Conservation (phyloP, 2,888 invertebrate genomes). For the Sarcophaga rosellei region DNA sequence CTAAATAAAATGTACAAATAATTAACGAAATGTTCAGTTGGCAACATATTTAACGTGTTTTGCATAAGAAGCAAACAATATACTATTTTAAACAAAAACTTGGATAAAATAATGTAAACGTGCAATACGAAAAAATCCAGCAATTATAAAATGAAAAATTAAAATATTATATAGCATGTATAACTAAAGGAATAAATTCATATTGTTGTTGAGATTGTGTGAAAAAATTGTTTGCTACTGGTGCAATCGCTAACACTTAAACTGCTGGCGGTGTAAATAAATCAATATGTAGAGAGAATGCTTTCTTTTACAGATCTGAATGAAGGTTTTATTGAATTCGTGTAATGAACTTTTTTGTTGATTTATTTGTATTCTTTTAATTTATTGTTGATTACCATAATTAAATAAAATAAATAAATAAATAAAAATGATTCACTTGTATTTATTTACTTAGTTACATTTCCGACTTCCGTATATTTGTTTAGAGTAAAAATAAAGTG, state of each 20-base stretch:
- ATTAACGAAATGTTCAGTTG: constrained; percentile 37
- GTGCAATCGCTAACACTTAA: neutral
- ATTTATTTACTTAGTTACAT: constrained; percentile 49
- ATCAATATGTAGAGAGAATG: neutral
- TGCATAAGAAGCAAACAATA: constrained; percentile 35
- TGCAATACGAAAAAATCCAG: neutral
- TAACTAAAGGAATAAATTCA: constrained; percentile 6
- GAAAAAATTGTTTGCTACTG: neutral
- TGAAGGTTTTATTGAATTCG: constrained; percentile 59
- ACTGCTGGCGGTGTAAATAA: neutral
- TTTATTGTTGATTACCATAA: constrained; percentile 48
- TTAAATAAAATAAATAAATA: constrained; percentile 52
- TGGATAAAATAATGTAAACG: neutral
- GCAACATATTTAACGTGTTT: constrained; percentile 50
- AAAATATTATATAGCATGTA: constrained; percentile 4
- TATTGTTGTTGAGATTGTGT: neutral
- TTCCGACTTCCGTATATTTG: constrained; percentile 55
- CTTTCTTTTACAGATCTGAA: constrained; percentile 6
- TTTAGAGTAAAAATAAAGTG: constrained; percentile 5
- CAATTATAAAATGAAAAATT: neutral
- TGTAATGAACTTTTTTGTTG: constrained; percentile 60
- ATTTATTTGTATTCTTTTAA: constrained; percentile 18
- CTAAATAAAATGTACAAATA: constrained; percentile 25
- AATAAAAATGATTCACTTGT: constrained; percentile 50
- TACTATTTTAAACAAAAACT: neutral